Conservation (phyloP, 2,888 invertebrate genomes). For the Calameuta pallipes region DNA sequence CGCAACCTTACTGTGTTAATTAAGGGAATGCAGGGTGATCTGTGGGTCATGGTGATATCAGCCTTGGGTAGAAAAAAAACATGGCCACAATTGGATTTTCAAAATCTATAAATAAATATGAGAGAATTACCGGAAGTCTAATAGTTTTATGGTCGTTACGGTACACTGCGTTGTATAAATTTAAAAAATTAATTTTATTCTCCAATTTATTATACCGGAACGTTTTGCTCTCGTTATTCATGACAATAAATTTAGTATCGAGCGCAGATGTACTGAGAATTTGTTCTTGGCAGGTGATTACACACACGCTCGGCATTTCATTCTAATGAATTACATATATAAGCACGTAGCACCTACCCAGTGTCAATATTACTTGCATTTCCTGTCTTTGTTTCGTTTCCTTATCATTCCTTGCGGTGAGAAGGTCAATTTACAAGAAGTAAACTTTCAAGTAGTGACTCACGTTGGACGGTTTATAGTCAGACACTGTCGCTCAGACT, state of each 20-base stretch:
- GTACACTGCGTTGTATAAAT: background rate
- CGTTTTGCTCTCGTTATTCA: background rate
- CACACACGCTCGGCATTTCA: background rate
- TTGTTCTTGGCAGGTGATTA: too few species aligned
- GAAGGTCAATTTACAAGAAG: background rate
- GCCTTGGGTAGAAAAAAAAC: background rate
- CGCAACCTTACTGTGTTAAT: conserved; percentile 33
- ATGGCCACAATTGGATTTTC: background rate
- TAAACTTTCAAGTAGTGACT: background rate
- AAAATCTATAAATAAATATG: background rate
- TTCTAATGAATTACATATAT: background rate
- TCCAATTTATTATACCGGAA: background rate
- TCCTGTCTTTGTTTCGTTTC: background rate
- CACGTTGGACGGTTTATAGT: background rate
- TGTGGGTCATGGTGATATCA: background rate
- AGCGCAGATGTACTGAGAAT: background rate
- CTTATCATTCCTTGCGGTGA: background rate
- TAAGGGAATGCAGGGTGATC: conserved; percentile 27
- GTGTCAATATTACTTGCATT: background rate
- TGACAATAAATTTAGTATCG: background rate
- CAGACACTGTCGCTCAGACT: background rate
- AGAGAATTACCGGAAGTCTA: background rate
- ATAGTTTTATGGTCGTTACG: background rate
- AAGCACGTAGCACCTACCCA: background rate
- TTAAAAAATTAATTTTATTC: background rate